A percentile compares a stretch with the other conserved stretches of the same genome.
phyloP scores from a whole-genome alignment of 2,888 invertebrate genomes.

The Callosobruchus maculatus region DNA sequence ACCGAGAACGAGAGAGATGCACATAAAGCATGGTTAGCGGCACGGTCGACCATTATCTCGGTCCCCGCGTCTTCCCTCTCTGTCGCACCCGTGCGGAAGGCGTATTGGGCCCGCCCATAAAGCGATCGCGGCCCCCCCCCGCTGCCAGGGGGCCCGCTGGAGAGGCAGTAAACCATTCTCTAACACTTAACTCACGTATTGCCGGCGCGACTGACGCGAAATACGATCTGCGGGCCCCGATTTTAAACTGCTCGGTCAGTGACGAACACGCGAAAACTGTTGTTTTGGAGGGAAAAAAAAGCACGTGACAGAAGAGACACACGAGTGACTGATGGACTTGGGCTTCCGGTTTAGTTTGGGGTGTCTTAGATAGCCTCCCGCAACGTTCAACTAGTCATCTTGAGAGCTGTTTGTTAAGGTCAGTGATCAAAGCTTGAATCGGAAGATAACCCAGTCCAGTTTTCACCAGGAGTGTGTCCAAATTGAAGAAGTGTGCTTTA shows the following conservation, averaged over 20 bases:
- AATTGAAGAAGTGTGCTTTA: not conserved
- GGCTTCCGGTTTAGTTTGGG: slow-evolving; percentile 47
- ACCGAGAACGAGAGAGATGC: slow-evolving; percentile 50
- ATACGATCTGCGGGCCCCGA: slow-evolving; percentile 23
- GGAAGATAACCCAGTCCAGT: not conserved
- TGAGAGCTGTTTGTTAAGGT: not conserved
- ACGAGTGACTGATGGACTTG: slow-evolving; percentile 45
- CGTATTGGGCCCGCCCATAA: slow-evolving; percentile 49
- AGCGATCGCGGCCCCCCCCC: slow-evolving; percentile 41
- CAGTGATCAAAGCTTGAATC: not conserved
- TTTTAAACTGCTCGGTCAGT: not conserved
- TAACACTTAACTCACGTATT: slow-evolving; percentile 52
- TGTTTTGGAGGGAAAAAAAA: not conserved
- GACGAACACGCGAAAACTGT: not conserved
- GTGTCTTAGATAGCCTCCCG: slow-evolving; percentile 42
- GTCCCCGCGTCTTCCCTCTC: slow-evolving; percentile 40
- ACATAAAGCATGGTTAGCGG: slow-evolving; percentile 53
- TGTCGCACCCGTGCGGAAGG: slow-evolving; percentile 24
- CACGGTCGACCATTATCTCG: slow-evolving; percentile 53
- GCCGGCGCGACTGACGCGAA: slow-evolving; percentile 6
- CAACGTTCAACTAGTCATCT: slow-evolving; percentile 26
- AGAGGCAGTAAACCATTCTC: slow-evolving; percentile 50
- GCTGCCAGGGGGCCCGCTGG: slow-evolving; percentile 44
- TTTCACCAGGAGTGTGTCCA: not conserved
- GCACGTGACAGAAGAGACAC: not conserved